Evolutionary conservation across 1,140 invertebrate genomes (phyloP), one percentile per base, ranked within the genome.

Genomic region (Lepidurus packardi): DNA sequence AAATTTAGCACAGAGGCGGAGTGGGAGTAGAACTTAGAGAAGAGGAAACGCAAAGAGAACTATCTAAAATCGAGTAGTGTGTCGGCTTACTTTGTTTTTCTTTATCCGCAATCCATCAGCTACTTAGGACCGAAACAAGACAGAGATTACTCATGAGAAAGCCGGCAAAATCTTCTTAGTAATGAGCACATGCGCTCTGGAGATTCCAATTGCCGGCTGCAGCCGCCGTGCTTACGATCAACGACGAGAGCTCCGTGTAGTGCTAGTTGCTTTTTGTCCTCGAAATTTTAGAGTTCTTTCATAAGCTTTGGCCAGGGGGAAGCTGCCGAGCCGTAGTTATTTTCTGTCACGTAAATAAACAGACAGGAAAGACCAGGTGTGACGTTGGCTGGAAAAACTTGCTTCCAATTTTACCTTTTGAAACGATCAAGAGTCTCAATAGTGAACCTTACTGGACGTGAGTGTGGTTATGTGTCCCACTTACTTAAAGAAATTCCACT

Each of bases 191-290:
- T 65, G 53, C 53, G 53, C 53, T 1, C 16, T 65, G 6, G 53
- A 13, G 8, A n/a, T 65, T 65, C 21, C 53, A 65, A 65, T 65
- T 65, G 53, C 21, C 53, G 16, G 16, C 53, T 65, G 34, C 34
- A 34, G 45, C 6, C 45, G 45, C 45, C 16, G 53, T 65, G 53
- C 53, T 65, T 65, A 65, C 53, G 53, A 65, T 65, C 53, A 21
- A 13, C 53, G 16, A 65, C 53, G 21, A 65, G 53, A 65, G 53
- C 53, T 65, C 53, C 53, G 53, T 65, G 53, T 65, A 65, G 53
- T 65, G 13, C 53, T 65, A 7, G 1, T 65, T 65, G 53, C 21
- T 21, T 21, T 21, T 65, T 21, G 53, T 11, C 34, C 34, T 34
- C 34, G 7, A 16, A 65, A 65, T 65, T 65, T 65, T 65, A 65